phyloP scores from a whole-genome alignment of 2,113 vertebrate genomes.

The Protobothrops flavoviridis region DNA sequence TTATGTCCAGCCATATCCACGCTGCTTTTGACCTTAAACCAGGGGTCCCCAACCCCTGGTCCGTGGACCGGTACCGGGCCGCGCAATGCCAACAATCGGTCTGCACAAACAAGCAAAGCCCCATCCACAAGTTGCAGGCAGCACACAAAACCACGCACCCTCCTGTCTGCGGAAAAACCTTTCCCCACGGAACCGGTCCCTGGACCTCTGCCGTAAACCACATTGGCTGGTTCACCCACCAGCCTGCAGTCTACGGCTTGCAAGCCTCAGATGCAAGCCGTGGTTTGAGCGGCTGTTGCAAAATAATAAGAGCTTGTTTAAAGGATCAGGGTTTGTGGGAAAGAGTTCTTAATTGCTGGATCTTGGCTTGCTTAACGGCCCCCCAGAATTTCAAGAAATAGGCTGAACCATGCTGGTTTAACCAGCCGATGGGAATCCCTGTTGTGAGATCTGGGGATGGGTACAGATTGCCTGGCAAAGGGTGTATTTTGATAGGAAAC shows the following conservation, averaged over 20 bases:
- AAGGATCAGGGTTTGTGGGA: not conserved
- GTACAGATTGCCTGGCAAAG: rapidly evolving
- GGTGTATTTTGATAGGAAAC: no score
- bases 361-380: not conserved
- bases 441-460: no score
- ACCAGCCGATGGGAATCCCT: no score
- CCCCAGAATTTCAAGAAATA: not conserved
- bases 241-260: not conserved
- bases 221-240: not conserved
- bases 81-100: no score
- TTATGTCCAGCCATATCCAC: not conserved
- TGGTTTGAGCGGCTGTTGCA: not conserved
- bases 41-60: not conserved
- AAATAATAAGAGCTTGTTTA: not conserved
- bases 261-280: not conserved
- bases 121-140: no score
- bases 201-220: no score
- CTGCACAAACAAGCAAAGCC: no score
- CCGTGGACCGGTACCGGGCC: no score
- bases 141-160: no score
- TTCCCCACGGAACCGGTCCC: no score
- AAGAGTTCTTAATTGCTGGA: not conserved
- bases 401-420: not conserved
- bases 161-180: no score
- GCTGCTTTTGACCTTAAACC: not conserved